Evolutionary conservation across 2,888 invertebrate genomes (phyloP).

Genomic region (Drosophila pseudotalamancana): DNA sequence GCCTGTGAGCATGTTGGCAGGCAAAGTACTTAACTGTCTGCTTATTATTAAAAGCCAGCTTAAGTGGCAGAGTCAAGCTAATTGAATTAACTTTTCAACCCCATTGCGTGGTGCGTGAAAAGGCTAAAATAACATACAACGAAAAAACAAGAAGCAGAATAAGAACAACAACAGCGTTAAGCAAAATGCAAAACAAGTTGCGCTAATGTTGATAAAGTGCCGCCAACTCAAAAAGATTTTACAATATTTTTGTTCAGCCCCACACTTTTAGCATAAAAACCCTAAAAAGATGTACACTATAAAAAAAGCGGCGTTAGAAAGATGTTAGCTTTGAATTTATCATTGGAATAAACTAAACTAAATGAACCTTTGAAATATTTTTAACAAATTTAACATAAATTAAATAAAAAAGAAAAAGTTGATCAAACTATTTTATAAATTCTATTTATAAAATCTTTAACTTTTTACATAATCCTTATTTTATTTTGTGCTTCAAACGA

Average conservation of each 20-base stretch:
- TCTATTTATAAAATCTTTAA: too few relatives aligned
- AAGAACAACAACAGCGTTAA: conserved; percentile 27
- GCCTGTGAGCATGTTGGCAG: conserved; percentile 35
- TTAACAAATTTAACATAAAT: too few relatives aligned
- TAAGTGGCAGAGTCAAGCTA: conserved; percentile 78
- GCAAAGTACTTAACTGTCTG: conserved; percentile 73
- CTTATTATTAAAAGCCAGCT: conserved; percentile 76
- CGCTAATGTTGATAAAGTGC: conserved; percentile 69
- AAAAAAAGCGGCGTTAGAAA: neutral
- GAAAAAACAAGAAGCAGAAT: conserved; percentile 30
- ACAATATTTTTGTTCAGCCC: conserved; percentile 30
- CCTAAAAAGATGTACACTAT: conserved; percentile 5
- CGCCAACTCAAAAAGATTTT: conserved; percentile 63
- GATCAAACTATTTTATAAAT: too few relatives aligned
- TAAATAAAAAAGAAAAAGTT: neutral
- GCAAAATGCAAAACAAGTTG: conserved; percentile 56
- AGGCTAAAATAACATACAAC: conserved; percentile 56
- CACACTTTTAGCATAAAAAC: conserved; percentile 20
- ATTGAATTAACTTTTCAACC: conserved; percentile 73
- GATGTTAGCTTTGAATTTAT: neutral
- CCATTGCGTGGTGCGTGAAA: conserved; percentile 69
- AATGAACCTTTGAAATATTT: too few relatives aligned
- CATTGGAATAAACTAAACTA: too few relatives aligned
- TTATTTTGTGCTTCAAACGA: too few relatives aligned
- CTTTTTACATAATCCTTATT: too few relatives aligned